Conservation (phyloP, 1,140 invertebrate species). For the Lamellibrachia luymesi region DNA sequence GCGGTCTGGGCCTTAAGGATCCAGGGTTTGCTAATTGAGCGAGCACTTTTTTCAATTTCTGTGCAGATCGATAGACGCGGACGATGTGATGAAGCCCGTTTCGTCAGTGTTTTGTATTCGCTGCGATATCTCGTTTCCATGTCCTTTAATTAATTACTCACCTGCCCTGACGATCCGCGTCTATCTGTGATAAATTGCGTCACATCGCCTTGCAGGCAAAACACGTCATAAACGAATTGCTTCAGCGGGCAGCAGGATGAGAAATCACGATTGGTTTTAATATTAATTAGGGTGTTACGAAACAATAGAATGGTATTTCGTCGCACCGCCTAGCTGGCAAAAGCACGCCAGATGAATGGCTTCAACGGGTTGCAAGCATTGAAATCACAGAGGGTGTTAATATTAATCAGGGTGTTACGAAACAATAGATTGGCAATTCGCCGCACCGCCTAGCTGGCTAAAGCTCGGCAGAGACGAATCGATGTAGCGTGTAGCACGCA, state of each 20-base stretch:
- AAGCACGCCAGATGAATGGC: too few relatives aligned
- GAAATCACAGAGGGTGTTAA: too few relatives aligned
- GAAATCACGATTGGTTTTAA: too few relatives aligned
- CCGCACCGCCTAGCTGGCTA: too few relatives aligned
- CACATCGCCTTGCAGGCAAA: neutral
- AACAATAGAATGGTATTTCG: too few relatives aligned
- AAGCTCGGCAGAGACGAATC: too few relatives aligned
- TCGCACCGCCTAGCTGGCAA: too few relatives aligned
- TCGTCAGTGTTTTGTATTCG: neutral
- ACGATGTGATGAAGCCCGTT: neutral
- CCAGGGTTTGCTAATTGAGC: neutral
- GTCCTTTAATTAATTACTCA: neutral
- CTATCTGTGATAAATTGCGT: neutral
- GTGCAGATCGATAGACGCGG: neutral
- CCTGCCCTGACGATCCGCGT: neutral
- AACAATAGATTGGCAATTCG: too few relatives aligned
- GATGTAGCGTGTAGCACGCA: too few relatives aligned
- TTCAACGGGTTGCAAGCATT: too few relatives aligned
- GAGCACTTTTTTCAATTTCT: neutral
- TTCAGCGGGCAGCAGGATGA: neutral
- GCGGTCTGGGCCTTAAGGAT: neutral
- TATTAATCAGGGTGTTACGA: too few relatives aligned
- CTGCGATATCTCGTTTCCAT: neutral
- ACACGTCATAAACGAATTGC: neutral
- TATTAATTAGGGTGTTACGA: too few relatives aligned